A percentile compares a stretch with the other conserved stretches of the same genome.
These are phyloP conservation scores for Episyrphus balteatus DNA, from an alignment of 1,140 invertebrate species.

Conservation along the genomic window DNA sequence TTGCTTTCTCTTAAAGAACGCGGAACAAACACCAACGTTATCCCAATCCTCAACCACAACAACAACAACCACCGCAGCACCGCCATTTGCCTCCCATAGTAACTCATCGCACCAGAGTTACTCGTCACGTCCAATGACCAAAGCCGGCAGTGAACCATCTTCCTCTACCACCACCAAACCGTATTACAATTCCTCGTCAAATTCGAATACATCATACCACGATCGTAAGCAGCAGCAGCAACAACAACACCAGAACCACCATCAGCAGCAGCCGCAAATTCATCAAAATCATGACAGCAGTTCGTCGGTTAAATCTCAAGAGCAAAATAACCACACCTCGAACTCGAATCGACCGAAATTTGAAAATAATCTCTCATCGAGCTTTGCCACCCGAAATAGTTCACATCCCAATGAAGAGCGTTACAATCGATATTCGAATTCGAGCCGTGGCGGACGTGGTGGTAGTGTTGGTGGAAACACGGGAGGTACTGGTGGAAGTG, in stretches of 20 bases:
- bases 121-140: neutral
- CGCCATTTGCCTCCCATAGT: constrained; percentile 1
- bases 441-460: neutral
- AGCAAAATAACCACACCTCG: no score
- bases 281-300: constrained; percentile 40
- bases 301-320: neutral
- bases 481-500: neutral
- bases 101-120: neutral
- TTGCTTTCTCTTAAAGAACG: neutral
- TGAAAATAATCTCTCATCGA: constrained; percentile 34
- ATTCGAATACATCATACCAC: neutral
- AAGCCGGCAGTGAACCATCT: neutral
- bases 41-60: constrained; percentile 2
- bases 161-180: no score
- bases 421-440: neutral
- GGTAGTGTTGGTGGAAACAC: neutral
- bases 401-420: neutral
- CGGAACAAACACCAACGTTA: neutral
- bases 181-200: neutral
- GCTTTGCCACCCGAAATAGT: constrained; percentile 18
- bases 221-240: constrained; percentile 3
- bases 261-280: constrained; percentile 41
- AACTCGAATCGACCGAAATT: constrained; percentile 20
- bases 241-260: neutral
- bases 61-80: constrained; percentile 31